phyloP scores from a whole-genome alignment of 53 echinoderm and acorn worm species.

The Actinopyga echinites region DNA sequence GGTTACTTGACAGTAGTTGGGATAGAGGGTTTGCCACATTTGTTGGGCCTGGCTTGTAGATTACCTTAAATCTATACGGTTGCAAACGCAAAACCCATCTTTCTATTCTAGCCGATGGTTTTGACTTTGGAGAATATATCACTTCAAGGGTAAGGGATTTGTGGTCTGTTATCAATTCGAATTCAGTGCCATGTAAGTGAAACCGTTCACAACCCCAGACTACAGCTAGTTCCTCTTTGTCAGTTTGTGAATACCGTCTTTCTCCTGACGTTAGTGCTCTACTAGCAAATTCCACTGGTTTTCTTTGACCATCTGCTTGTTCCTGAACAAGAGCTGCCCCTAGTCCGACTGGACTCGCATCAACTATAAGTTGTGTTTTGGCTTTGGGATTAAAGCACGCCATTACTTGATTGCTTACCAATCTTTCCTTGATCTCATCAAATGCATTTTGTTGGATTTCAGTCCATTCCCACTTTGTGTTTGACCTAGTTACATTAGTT shows the following conservation, averaged over 20 bases:
- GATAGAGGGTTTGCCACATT: neutral
- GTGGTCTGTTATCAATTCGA: no score
- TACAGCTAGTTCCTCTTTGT: slow-evolving; percentile 7
- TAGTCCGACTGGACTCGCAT: no score
- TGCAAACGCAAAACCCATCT: no score
- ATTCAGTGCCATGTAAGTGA: neutral
- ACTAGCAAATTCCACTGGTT: slow-evolving; percentile 1
- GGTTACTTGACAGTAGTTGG: neutral
- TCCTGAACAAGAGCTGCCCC: slow-evolving; percentile 3
- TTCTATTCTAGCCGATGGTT: no score
- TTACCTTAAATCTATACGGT: neutral
- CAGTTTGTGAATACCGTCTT: neutral
- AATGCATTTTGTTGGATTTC: no score
- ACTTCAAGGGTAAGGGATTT: neutral
- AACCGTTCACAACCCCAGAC: neutral
- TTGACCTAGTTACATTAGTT: no score
- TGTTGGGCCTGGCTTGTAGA: neutral
- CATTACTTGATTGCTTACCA: no score
- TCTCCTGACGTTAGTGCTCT: neutral
- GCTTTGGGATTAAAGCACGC: no score
- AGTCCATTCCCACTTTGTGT: no score
- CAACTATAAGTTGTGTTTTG: no score
- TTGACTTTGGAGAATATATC: neutral
- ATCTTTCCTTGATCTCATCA: no score
- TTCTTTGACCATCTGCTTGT: neutral